These are phyloP conservation scores for Gryon sp. DNA, from an alignment of 1,140 invertebrate species.

Conservation along the genomic window DNA sequence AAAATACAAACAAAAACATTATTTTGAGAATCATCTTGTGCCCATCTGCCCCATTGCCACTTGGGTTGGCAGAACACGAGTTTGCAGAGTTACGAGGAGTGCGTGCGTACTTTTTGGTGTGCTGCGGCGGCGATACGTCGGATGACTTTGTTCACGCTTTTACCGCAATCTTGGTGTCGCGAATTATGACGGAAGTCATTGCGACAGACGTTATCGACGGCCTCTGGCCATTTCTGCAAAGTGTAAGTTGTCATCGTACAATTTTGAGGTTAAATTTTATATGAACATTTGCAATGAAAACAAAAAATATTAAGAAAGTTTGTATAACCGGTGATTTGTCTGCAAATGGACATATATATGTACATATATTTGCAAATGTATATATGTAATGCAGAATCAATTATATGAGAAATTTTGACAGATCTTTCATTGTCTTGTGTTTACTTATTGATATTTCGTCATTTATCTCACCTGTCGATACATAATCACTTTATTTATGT, in stretches of 20 bases:
- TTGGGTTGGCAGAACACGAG: no score
- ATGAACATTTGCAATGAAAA: no score
- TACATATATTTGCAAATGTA: no score
- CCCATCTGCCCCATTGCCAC: no score
- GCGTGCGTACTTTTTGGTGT: no score
- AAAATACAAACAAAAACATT: no score
- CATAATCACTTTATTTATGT: neutral
- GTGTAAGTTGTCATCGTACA: conserved; percentile 35
- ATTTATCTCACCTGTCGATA: neutral
- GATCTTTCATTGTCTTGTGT: neutral
- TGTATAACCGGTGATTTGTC: neutral
- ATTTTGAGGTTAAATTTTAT: conserved; percentile 36
- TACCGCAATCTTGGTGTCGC: conserved; percentile 18
- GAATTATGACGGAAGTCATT: conserved; percentile 53
- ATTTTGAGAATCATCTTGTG: no score
- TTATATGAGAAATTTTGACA: no score
- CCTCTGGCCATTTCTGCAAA: conserved; percentile 55
- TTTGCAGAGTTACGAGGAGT: no score
- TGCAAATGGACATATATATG: no score
- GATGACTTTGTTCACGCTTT: conserved; percentile 28
- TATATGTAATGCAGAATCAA: no score
- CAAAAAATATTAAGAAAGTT: no score
- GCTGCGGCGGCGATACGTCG: conserved; percentile 21
- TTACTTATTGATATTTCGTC: neutral
- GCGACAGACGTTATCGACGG: conserved; percentile 55